These are phyloP conservation scores for Pseudanteris insignis DNA, from an alignment of 2,888 invertebrate genomes.

Conservation along the genomic window DNA sequence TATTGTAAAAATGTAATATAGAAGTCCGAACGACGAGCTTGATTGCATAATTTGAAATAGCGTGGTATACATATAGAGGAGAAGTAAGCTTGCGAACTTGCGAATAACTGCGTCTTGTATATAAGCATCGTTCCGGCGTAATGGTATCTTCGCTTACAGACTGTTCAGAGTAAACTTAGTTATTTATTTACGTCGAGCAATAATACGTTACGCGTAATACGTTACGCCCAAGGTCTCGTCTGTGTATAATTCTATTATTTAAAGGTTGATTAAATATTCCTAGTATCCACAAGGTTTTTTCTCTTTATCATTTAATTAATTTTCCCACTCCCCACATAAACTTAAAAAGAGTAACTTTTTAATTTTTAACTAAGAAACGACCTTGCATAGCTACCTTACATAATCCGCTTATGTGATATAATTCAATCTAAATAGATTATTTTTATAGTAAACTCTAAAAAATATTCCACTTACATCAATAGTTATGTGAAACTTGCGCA, in stretches of 20 bases:
- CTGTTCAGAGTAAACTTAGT: slow-evolving; percentile 65
- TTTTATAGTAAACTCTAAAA: no score
- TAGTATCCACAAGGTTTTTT: no score
- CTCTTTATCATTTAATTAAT: no score
- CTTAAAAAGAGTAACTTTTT: no score
- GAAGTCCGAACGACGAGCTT: slow-evolving; percentile 47
- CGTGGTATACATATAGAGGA: slow-evolving; percentile 44
- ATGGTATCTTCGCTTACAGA: slow-evolving; percentile 61
- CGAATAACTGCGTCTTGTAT: slow-evolving; percentile 44
- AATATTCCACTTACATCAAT: no score
- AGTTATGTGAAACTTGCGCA: no score
- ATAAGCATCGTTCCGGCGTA: slow-evolving; percentile 49
- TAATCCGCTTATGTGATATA: no score
- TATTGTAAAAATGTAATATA: slow-evolving; percentile 65
- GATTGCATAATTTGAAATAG: slow-evolving; percentile 59
- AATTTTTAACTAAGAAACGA: no score
- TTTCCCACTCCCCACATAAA: no score
- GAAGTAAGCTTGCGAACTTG: slow-evolving; percentile 20
- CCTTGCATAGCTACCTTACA: no score
- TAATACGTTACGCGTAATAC: slow-evolving; percentile 46
- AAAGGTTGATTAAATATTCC: slow-evolving; percentile 65
- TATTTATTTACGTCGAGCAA: slow-evolving; percentile 64
- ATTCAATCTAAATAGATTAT: no score
- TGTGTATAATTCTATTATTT: slow-evolving; percentile 61
- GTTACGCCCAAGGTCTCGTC: slow-evolving; percentile 50